Evolutionary conservation across 2,888 invertebrate species (phyloP).

Genomic region (Phortica magna): DNA sequence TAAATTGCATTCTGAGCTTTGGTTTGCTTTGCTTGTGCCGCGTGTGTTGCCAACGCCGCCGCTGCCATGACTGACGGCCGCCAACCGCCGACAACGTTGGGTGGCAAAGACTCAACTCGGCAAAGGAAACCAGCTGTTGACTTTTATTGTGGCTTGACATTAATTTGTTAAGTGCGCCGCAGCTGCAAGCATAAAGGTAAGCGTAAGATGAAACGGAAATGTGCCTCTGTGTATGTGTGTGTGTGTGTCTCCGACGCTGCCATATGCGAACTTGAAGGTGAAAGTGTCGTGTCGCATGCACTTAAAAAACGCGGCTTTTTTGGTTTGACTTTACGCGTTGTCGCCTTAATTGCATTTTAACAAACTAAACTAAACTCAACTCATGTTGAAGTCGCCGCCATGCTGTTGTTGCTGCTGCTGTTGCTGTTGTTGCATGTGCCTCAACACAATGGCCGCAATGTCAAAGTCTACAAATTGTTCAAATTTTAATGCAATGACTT

Average conservation of each 20-base stretch:
- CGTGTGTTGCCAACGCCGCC: background rate
- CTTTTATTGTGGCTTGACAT: slow-evolving; percentile 71
- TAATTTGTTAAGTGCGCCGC: slow-evolving; percentile 68
- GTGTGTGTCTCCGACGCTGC: slow-evolving; percentile 14
- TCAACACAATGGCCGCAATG: background rate
- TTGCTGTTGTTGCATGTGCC: background rate
- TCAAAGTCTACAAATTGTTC: background rate
- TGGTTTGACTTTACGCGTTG: background rate
- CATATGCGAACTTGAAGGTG: slow-evolving; percentile 5
- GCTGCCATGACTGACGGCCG: no score
- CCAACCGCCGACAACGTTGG: no score
- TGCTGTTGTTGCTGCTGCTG: no score
- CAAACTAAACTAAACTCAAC: background rate
- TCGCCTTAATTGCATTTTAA: background rate
- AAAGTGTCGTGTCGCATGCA: slow-evolving; percentile 28
- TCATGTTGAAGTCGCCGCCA: background rate
- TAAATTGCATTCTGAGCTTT: background rate
- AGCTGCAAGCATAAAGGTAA: slow-evolving; percentile 39
- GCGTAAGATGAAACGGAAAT: slow-evolving; percentile 15
- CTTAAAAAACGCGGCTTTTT: slow-evolving; percentile 19
- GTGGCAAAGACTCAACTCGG: background rate
- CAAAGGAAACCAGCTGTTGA: slow-evolving; percentile 63
- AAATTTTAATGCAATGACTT: background rate
- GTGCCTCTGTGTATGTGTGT: slow-evolving; percentile 25
- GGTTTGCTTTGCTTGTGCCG: slow-evolving; percentile 42